phyloP scores from a whole-genome alignment of 2,113 vertebrate genomes.

The Phasianus colchicus region DNA sequence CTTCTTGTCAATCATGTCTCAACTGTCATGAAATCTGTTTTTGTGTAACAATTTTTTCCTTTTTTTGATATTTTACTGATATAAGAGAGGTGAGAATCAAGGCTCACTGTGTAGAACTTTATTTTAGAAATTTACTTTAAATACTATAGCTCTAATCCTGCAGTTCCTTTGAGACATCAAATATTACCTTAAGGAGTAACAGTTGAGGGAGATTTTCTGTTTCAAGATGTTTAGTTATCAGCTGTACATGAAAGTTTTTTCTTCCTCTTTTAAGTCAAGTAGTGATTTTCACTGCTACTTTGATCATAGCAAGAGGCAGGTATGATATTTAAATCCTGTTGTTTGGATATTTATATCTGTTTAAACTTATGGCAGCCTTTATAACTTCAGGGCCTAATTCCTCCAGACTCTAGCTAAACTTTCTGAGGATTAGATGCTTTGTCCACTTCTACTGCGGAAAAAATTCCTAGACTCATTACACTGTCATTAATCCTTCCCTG shows the following conservation, averaged over 20 bases:
- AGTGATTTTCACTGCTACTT: background rate
- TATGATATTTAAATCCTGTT: conserved; percentile 4
- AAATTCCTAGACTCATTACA: background rate
- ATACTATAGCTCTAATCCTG: background rate
- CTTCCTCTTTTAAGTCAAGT: background rate
- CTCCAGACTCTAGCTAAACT: background rate
- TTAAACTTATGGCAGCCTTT: background rate
- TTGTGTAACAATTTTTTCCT: background rate
- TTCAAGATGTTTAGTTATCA: background rate
- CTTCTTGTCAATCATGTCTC: background rate
- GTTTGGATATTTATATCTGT: conserved; percentile 8
- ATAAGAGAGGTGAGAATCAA: background rate
- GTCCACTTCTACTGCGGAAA: background rate
- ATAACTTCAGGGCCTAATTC: background rate
- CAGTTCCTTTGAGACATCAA: background rate
- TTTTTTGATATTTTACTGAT: background rate
- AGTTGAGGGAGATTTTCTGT: background rate
- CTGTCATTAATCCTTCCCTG: background rate
- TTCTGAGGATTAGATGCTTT: background rate
- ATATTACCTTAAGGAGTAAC: background rate
- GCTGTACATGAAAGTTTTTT: background rate
- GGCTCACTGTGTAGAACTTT: background rate
- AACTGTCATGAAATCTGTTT: background rate
- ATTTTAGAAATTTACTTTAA: background rate
- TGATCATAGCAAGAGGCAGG: conserved; percentile 1